Base-by-base conservation (phyloP, 2,797 vertebrate species). In the Anableps anableps region DNA sequence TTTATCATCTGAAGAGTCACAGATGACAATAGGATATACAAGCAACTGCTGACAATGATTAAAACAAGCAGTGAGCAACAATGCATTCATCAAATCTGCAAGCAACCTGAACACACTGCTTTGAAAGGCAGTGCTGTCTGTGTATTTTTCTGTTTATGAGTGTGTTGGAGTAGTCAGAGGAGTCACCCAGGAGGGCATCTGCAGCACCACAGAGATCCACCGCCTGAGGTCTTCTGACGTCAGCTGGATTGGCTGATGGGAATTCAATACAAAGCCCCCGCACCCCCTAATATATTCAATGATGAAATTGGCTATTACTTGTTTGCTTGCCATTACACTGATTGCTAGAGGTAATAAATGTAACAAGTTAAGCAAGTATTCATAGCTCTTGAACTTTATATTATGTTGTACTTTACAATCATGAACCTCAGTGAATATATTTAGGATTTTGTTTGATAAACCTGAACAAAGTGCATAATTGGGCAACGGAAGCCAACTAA, bases 241-340 rank as follows among this genome's bases (percentile, higher is more conserved):
- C 90, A 92, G 85, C 79, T 0, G 53, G 38, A 75, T 72, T 66
- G 80, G 77, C 88, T 90, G 88, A 93, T 91, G 90, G 94, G 91
- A 93, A 93, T 94, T 91, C 91, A 84, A 93, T 92, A 91, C 80
- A 10, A 83, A 81, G 77, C 91, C 77, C 86, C 83, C 76, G 76
- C 84, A 79, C 83, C 41, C 3, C 31, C 80, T 89, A 86, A 93
- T 93, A 85, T 84, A 88, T 88, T 90, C 83, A 76, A 79, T 83
- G 77, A 79, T 84, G 81, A 83, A 88, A 89, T 80, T 7, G 73
- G 72, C 82, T 80, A 75, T 45, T 7, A 76, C 88, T 88, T 83
- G 85, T 91, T 88, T 81, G 84, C 81, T 84, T 81, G 81, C 72
- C 62, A 74, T 16, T 77, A 71, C 29, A 60, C 47, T 47, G 82